Conservation (phyloP, 1,140 invertebrate species). For the Anastatus disparis region DNA sequence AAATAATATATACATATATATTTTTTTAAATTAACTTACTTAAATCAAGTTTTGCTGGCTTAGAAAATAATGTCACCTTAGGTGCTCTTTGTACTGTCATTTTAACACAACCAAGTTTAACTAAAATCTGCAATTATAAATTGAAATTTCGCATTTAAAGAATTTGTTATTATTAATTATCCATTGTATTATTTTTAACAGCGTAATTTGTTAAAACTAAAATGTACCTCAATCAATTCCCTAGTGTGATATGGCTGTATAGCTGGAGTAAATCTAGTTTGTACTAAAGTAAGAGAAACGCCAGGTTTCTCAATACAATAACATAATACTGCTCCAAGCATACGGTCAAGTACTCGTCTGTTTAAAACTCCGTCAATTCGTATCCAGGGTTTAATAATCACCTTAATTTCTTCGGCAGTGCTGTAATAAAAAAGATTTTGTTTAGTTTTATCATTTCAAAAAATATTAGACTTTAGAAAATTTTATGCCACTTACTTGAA, state of each 20-base stretch:
- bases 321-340: conserved; percentile 74
- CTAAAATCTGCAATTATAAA: conserved; percentile 58
- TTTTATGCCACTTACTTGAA: conserved; percentile 50
- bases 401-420: conserved; percentile 60
- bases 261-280: conserved; percentile 67
- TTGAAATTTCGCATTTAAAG: conserved; percentile 30
- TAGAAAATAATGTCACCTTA: conserved; percentile 59
- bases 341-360: conserved; percentile 74
- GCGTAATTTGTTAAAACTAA: conserved; percentile 34
- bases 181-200: conserved; percentile 26
- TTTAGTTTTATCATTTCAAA: conserved; percentile 2
- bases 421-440: conserved; percentile 52
- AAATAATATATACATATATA: conserved; percentile 17
- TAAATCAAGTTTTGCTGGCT: conserved; percentile 48
- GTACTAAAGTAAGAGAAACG: conserved; percentile 66
- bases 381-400: conserved; percentile 76
- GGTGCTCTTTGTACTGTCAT: conserved; percentile 52
- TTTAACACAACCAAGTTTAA: conserved; percentile 60
- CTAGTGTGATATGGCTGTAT: conserved; percentile 67
- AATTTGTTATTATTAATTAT: background rate
- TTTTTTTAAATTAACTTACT: conserved; percentile 52
- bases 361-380: conserved; percentile 80
- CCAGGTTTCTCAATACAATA: conserved; percentile 74
- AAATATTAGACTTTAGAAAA: no score
- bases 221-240: conserved; percentile 65